Conservation (phyloP, 2,888 invertebrate species). For the Nephrocerus scutellatus region DNA sequence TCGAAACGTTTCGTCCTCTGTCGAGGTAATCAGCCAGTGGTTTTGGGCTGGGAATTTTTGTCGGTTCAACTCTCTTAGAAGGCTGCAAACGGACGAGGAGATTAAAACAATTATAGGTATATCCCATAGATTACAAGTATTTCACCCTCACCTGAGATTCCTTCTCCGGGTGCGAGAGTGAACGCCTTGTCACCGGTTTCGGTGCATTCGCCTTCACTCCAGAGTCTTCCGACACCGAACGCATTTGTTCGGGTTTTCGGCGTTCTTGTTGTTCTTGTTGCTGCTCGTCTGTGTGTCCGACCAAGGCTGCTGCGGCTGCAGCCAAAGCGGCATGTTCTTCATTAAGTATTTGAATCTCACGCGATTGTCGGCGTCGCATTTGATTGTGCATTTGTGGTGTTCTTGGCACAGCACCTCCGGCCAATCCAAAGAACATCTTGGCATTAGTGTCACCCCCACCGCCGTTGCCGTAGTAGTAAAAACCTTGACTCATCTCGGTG, state of each 20-base stretch:
- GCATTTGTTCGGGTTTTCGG: slow-evolving; percentile 44
- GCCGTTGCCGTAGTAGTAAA: neutral
- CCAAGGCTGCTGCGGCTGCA: slow-evolving; percentile 4
- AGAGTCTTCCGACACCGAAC: slow-evolving; percentile 45
- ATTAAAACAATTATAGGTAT: too few relatives aligned
- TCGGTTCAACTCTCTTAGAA: slow-evolving; percentile 36
- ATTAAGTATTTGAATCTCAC: slow-evolving; percentile 35
- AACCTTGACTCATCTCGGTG: slow-evolving; percentile 24
- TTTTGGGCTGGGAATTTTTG: slow-evolving; percentile 43
- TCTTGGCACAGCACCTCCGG: slow-evolving; percentile 34
- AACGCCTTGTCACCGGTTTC: slow-evolving; percentile 43
- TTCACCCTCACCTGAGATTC: slow-evolving; percentile 34
- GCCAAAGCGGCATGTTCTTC: slow-evolving; percentile 27
- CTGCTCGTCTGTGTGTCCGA: slow-evolving; percentile 9
- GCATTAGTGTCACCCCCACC: slow-evolving; percentile 23
- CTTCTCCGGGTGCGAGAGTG: slow-evolving; percentile 46
- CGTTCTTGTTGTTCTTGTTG: slow-evolving; percentile 21
- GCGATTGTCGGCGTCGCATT: slow-evolving; percentile 35
- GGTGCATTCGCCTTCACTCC: slow-evolving; percentile 35
- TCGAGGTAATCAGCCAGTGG: slow-evolving; percentile 42
- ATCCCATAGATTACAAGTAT: neutral
- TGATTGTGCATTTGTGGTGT: slow-evolving; percentile 40
- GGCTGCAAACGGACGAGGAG: too few relatives aligned
- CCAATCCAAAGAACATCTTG: slow-evolving; percentile 18
- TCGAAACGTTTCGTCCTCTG: slow-evolving; percentile 35